Base-by-base conservation (phyloP, 2,888 invertebrate species). In the Thalpophila matura region DNA sequence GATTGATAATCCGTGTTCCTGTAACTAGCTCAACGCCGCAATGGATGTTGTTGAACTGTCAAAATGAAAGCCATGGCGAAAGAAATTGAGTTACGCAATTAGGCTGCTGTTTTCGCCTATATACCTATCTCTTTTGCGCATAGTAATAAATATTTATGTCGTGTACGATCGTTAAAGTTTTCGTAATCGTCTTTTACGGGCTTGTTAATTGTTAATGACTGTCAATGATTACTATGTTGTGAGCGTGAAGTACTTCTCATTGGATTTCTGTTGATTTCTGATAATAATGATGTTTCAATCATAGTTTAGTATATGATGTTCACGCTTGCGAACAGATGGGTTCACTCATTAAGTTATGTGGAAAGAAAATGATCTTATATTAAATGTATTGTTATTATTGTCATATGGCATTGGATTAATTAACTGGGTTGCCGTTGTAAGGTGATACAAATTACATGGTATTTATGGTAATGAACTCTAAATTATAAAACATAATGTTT, bases 171-270 rank as follows among this genome's bases (percentile, higher is more conserved):
- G 73, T 73, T 73, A 22, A 73, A 69, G 69, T 72, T 73, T 69
- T 64, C 75, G 51, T 70, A 54, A 69, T n/a, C 59, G 73, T 73
- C 75, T 73, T 69, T 64, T 73, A 73, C 70, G 70, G 75, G 75
- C 63, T 74, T 74, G 75, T 73, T 73, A 58, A 72, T 73, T 73
- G 75, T 74, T 74, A 68, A 55, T 62, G 40, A 62, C 54, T 73
- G 37, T 51, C 70, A 40, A 20, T 61, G 22, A 74, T 55, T 56
- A 74, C 20, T 74, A 50, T 40, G 31, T 61, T 38, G 61, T 56
- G 69, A 49, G 16, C 14, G 51, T 62, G 70, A 24, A 49, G 26
- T 29, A 50, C 24, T 63, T 64, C 42, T 31, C 18, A 18, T 27
- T 63, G 9, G 31, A 49, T 63, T 72, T 65, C n/a, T 72, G 49